phyloP scores from a whole-genome alignment of 2,888 invertebrate species.

The Ochlodes sylvanus region DNA sequence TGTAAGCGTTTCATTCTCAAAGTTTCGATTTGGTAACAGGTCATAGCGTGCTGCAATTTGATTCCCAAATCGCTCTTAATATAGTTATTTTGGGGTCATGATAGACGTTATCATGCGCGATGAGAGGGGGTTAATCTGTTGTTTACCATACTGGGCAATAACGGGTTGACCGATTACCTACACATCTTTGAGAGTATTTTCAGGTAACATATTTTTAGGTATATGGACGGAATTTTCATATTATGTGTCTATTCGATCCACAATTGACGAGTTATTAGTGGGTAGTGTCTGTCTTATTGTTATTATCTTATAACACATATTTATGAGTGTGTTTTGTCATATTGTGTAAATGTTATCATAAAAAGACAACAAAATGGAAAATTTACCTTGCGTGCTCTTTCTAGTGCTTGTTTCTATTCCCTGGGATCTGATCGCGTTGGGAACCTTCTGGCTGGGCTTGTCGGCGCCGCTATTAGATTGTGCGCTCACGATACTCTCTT shows the following conservation, averaged over 20 bases:
- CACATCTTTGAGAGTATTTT: too few species aligned
- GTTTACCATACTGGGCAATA: too few species aligned
- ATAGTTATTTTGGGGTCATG: not conserved
- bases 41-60: conserved; percentile 42
- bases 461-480: conserved; percentile 46
- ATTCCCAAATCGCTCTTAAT: not conserved
- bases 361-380: not conserved
- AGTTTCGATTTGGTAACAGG: conserved; percentile 31
- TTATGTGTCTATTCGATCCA: too few species aligned
- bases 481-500: conserved; percentile 52
- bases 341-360: not conserved
- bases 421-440: conserved; percentile 37
- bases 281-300: too few species aligned
- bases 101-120: not conserved
- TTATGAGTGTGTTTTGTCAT: too few species aligned
- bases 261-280: too few species aligned
- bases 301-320: too few species aligned
- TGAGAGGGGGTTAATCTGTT: not conserved
- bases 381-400: conserved; percentile 24
- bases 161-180: too few species aligned
- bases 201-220: too few species aligned
- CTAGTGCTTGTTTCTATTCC: conserved; percentile 31
- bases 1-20: conserved; percentile 28
- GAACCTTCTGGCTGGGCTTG: conserved; percentile 42
- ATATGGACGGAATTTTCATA: too few species aligned